Base-by-base conservation (phyloP, 2,113 vertebrate species). In the Ciconia maguari region DNA sequence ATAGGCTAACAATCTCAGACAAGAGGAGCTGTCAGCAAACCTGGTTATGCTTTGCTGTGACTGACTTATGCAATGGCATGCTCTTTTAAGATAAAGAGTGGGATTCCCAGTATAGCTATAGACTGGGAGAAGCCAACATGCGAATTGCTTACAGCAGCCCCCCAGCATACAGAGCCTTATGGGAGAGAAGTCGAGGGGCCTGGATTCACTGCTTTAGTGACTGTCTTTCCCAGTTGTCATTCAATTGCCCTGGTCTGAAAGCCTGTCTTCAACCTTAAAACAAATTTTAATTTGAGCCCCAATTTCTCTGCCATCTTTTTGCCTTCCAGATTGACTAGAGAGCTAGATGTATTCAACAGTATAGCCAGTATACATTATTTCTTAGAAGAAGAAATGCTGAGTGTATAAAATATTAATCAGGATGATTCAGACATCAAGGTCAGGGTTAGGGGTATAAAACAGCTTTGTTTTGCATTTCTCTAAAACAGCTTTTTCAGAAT, bases 1-100 rank as follows among this genome's bases (percentile, higher is more conserved):
- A 81, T 76, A 94, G 78, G 44, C 49, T 92, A 84, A 90, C 52
- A 91, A 81, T 87, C 70, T 66, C 92, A 86, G 46, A 48, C 14
- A 62, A 62, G 57, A 91, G 61, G 61, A 94, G 32, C 81, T 87
- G 76, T 69, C 38, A 91, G 57, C 54, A 85, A 84, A 74, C 48
- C 87, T 2, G 1, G 16, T 72, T 95, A 52, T 81, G 34, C 21
- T 93, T 90, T 82, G 13, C 69, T 79, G 44, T 87, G 69, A 55
- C 7, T 76, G 61, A 75, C n/a, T 78, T 66, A 83, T 10, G 51
- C 57, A 66, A 36, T 82, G 58, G 13, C 51, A 83, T 17, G 16
- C 49, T 82, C 14, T 88, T 93, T 72, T 62, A 75, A 89, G 34
- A 65, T 30, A 71, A 89, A 41, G 27, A 44, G 16, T 44, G 27